Base-by-base conservation (phyloP, 2,113 vertebrate species). In the Rhizomys pruinosus region DNA sequence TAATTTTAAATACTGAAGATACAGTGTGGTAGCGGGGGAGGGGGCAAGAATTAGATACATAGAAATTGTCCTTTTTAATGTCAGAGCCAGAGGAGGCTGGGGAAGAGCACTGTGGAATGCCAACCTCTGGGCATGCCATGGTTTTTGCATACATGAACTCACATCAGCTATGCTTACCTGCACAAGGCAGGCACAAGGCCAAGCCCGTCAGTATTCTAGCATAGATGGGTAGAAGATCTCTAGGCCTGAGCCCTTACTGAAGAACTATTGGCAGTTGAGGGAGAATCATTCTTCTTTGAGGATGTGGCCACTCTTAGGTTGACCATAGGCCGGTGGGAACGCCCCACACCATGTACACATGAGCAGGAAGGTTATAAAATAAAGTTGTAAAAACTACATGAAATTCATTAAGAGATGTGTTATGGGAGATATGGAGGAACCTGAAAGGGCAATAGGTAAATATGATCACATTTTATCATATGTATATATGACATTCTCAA, bases 1-100 rank as follows among this genome's bases (percentile, higher is more conserved):
- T 89, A 79, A 63, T 93, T 94, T 84, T 92, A 96, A 97, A 61
- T 84, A 91, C 69, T 73, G 16, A 85, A 7, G 13, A 34, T 71
- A 61, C 27, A 76, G 13, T 17, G 88, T 71, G 47, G 22, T 23
- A 10, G 23, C 29, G 34, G 93, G 76, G 63, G 77, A 88, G 5
- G 16, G 25, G 44, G n/a, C 84, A 84, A 7, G 42, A 32, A 2
- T 77, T 64, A 94, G 47, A 42, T 20, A 1, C n/a, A n/a, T 74
- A 87, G 23, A 92, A 69, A 27, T 25, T 23, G 63, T 34, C 52
- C 29, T 68, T 63, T n/a, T 8, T 10, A n/a, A 61, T 22, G 61
- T 77, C 4, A 34, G 29, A 52, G 44, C 29, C 37, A 0, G 9
- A 29, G 59, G 37, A 12, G n/a, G n/a, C n/a, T 13, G 39, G 17